Evolutionary conservation across 2,888 invertebrate species (phyloP), one percentile per base, ranked within the genome.

Genomic region (Tanytarsus gracilentus): DNA sequence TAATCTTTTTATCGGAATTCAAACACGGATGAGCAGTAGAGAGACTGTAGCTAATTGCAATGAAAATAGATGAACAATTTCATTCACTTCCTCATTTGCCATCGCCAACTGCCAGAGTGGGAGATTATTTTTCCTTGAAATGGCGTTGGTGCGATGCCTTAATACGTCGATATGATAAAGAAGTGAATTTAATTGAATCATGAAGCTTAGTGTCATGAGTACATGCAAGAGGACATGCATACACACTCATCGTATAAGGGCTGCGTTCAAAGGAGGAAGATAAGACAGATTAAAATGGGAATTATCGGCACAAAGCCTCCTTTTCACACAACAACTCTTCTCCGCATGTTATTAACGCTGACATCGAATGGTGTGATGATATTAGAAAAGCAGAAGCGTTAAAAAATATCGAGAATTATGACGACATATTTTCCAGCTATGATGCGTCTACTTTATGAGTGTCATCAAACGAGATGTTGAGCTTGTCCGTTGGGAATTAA

Each of bases 391-490:
- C 44, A 52, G 29, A 52, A 52, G 52, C 52, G 52, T 56, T 56
- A 56, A 56, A 56, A 53, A 40, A 56, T 56, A 26, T n/a, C n/a
- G n/a, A 39, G 53, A 33, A 53, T 53, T 53, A 53, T 36, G 7
- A 18, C 9, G 21, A 33, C 39, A 53, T n/a, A 53, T 53, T 53
- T 29, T 56, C 40, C 23, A 44, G 18, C 23, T 23, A 44, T 23
- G 8, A 55, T 23, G 40, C 25, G 23, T 23, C 2, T 40, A 44
- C 27, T 29, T 27, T 40, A 26, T 21, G 40, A 56, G 56, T 56
- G 56, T 56, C 56, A 56, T 56, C 56, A 44, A 56, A 56, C 44
- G n/a, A n/a, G n/a, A n/a, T n/a, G n/a, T n/a, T n/a, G n/a, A n/a
- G n/a, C n/a, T n/a, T n/a, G n/a, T n/a, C n/a, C n/a, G n/a, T n/a